Evolutionary conservation across 2,113 vertebrate genomes (phyloP).

Genomic region (Pollachius pollachius): DNA sequence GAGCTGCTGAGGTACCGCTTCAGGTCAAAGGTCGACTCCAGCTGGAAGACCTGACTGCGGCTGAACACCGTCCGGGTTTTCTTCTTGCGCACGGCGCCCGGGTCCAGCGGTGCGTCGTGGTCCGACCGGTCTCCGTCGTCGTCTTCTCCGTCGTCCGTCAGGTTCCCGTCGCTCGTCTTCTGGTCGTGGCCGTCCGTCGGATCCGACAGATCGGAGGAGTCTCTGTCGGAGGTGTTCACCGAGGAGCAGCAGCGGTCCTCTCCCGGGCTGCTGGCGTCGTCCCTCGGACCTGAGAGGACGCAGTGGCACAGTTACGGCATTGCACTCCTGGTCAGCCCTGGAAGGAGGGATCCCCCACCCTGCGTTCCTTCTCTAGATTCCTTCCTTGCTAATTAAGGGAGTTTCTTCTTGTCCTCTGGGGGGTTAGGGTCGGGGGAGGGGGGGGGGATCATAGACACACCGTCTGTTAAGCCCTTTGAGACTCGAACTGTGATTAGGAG

Average conservation of each 20-base stretch:
- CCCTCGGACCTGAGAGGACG: constrained; percentile 53
- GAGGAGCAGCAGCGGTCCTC: constrained; percentile 51
- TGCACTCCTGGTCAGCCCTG: too few species aligned
- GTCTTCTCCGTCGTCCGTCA: constrained; percentile 59
- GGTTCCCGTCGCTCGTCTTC: constrained; percentile 38
- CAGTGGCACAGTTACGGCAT: background rate
- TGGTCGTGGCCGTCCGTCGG: constrained; percentile 63
- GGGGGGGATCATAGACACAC: too few species aligned
- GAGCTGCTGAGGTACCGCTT: constrained; percentile 89
- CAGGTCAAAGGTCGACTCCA: constrained; percentile 87
- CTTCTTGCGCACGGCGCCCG: constrained; percentile 74
- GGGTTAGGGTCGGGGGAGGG: too few species aligned
- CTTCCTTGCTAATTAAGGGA: too few species aligned
- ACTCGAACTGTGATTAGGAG: too few species aligned
- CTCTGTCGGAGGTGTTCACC: constrained; percentile 77
- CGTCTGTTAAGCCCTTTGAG: too few species aligned
- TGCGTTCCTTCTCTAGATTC: too few species aligned
- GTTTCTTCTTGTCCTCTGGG: too few species aligned
- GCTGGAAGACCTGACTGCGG: constrained; percentile 86
- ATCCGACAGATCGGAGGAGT: constrained; percentile 80
- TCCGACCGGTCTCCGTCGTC: constrained; percentile 32
- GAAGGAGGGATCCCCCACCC: too few species aligned
- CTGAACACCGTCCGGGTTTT: constrained; percentile 90
- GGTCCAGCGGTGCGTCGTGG: constrained; percentile 42
- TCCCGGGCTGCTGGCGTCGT: constrained; percentile 36